These are phyloP conservation scores for Megaptera novaeangliae DNA, from an alignment of 2,113 vertebrate genomes.

Conservation along the genomic window DNA sequence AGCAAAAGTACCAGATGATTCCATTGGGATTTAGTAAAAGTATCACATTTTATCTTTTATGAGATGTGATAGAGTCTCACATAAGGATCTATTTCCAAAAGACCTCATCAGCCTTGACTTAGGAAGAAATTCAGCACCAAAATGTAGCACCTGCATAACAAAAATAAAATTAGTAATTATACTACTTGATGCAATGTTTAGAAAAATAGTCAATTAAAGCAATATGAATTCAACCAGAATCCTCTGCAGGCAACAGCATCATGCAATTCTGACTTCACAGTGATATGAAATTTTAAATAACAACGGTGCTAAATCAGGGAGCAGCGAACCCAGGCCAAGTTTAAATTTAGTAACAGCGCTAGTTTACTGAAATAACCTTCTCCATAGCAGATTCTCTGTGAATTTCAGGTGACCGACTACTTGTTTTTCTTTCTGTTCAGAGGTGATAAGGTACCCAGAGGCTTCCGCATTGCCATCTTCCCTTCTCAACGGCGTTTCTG, in stretches of 20 bases:
- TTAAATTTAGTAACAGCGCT: slow-evolving; percentile 69
- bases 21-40: neutral
- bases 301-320: slow-evolving; percentile 60
- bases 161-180: slow-evolving; percentile 47
- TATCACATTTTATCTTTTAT: slow-evolving; percentile 1
- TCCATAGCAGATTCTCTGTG: slow-evolving; percentile 9
- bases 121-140: slow-evolving; percentile 28
- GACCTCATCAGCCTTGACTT: slow-evolving; percentile 19
- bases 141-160: slow-evolving; percentile 31
- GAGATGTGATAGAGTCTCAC: neutral
- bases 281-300: slow-evolving; percentile 66
- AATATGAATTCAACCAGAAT: neutral
- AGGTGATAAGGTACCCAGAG: slow-evolving; percentile 9
- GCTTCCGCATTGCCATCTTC: slow-evolving; percentile 45
- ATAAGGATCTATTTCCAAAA: slow-evolving; percentile 28
- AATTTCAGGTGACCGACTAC: slow-evolving; percentile 51
- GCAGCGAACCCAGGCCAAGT: slow-evolving; percentile 43
- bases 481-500: slow-evolving; percentile 49
- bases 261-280: slow-evolving; percentile 57
- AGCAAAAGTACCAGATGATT: slow-evolving; percentile 9
- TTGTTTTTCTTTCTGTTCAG: slow-evolving; percentile 67
- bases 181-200: slow-evolving; percentile 30
- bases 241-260: neutral
- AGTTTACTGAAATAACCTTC: slow-evolving; percentile 61
- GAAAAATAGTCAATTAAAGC: slow-evolving; percentile 37